These are phyloP conservation scores for Eulemur rubriventer DNA, from an alignment of 2,797 vertebrate genomes.

Conservation along the genomic window DNA sequence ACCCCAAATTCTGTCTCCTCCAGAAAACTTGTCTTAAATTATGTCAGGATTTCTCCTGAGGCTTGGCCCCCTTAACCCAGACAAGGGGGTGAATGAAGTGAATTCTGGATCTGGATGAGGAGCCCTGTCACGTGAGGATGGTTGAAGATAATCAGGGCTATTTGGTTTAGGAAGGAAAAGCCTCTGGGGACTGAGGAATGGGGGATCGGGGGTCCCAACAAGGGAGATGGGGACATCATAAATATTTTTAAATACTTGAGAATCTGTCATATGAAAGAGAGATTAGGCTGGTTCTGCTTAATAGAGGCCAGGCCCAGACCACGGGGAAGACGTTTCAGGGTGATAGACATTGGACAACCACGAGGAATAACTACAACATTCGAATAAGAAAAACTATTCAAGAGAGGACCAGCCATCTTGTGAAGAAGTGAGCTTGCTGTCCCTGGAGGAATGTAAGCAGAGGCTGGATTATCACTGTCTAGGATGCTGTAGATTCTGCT, in stretches of 20 bases:
- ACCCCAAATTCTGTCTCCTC: neutral
- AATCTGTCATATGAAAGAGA: neutral
- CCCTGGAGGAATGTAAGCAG: neutral
- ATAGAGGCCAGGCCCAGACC: neutral
- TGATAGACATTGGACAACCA: neutral
- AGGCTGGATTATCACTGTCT: neutral
- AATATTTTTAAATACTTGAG: neutral
- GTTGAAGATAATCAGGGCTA: too few species aligned
- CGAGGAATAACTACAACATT: neutral
- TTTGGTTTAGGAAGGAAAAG: neutral
- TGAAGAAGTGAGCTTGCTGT: neutral
- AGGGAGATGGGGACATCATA: rapidly evolving
- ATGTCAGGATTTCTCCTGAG: neutral
- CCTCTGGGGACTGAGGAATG: neutral
- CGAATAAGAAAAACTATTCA: neutral
- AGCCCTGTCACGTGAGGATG: neutral
- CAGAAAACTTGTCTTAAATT: neutral
- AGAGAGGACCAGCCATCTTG: neutral
- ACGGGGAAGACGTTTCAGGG: neutral
- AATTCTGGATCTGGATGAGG: neutral
- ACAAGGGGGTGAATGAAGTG: neutral
- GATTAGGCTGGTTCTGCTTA: neutral
- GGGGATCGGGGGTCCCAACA: neutral
- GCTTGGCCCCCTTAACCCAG: neutral
- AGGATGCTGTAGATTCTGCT: neutral